These are phyloP conservation scores for Chaetorhynchus papuensis DNA, from an alignment of 2,113 vertebrate species.

Conservation along the genomic window DNA sequence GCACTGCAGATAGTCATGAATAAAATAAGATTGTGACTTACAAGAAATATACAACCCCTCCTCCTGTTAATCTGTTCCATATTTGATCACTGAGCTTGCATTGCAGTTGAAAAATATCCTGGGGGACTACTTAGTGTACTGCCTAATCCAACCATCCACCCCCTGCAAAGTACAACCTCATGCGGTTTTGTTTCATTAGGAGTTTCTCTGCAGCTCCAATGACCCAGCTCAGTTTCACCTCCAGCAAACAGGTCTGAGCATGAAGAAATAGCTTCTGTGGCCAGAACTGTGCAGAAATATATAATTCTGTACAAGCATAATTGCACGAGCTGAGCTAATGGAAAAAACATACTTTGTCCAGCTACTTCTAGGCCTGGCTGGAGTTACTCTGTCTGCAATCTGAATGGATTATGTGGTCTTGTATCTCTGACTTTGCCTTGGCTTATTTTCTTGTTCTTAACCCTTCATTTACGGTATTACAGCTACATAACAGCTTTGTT, in stretches of 20 bases:
- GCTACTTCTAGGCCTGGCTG: conserved; percentile 52
- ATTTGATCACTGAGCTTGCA: conserved; percentile 41
- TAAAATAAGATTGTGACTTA: conserved; percentile 31
- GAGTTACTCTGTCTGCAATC: neutral
- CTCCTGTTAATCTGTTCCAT: conserved; percentile 56
- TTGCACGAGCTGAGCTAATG: conserved; percentile 33
- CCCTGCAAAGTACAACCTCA: conserved; percentile 40
- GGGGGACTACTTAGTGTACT: conserved; percentile 30
- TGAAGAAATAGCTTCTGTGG: conserved; percentile 52
- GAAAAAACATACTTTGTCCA: conserved; percentile 27
- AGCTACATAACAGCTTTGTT: neutral
- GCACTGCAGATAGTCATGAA: neutral
- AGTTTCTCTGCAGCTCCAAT: conserved; percentile 38
- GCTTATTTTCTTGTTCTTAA: conserved; percentile 22
- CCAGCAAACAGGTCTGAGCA: conserved; percentile 51
- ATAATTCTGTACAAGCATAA: conserved; percentile 28
- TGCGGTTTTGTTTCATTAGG: conserved; percentile 34
- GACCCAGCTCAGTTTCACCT: conserved; percentile 43
- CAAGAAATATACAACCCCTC: conserved; percentile 29
- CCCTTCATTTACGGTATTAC: neutral
- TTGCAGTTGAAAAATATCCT: conserved; percentile 46
- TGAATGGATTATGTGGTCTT: neutral
- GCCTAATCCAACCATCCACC: conserved; percentile 40
- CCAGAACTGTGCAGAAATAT: conserved; percentile 22
- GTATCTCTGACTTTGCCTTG: conserved; percentile 9